Evolutionary conservation across 2,797 vertebrate species (phyloP).

Genomic region (Tinamus major): DNA sequence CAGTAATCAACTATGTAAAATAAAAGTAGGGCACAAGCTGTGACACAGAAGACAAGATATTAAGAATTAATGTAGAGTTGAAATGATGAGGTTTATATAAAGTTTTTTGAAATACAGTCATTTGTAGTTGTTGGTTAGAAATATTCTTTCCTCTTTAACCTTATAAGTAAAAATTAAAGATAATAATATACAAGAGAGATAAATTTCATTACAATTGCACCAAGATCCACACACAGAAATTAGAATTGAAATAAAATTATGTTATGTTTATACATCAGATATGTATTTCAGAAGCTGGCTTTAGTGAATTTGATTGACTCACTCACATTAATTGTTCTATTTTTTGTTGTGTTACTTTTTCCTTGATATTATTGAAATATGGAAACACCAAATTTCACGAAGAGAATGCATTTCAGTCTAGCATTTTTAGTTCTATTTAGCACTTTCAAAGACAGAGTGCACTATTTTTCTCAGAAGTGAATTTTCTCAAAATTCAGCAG

Average conservation of each 20-base stretch:
- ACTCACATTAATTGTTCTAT: not conserved
- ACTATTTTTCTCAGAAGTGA: not conserved
- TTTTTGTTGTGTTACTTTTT: not conserved
- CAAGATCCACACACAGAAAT: not conserved
- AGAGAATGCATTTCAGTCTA: not conserved
- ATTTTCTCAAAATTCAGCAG: not conserved
- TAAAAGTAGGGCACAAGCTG: not conserved
- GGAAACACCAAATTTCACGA: not conserved
- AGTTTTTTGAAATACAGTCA: not conserved
- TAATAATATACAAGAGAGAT: not conserved
- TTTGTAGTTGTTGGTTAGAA: not conserved
- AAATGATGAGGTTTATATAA: not conserved
- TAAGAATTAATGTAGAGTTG: not conserved
- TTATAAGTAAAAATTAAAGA: constrained; percentile 3
- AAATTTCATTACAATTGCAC: not conserved
- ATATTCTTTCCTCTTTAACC: not conserved
- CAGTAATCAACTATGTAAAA: not conserved
- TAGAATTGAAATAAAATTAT: not conserved
- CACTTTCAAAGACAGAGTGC: not conserved
- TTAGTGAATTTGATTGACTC: not conserved
- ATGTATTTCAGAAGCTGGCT: not conserved
- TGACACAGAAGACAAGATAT: too few relatives aligned
- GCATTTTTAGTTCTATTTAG: fast-evolving
- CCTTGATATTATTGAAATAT: not conserved
- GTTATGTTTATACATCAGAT: not conserved